phyloP scores from a whole-genome alignment of 2,113 vertebrate genomes.

The Pionites leucogaster region DNA sequence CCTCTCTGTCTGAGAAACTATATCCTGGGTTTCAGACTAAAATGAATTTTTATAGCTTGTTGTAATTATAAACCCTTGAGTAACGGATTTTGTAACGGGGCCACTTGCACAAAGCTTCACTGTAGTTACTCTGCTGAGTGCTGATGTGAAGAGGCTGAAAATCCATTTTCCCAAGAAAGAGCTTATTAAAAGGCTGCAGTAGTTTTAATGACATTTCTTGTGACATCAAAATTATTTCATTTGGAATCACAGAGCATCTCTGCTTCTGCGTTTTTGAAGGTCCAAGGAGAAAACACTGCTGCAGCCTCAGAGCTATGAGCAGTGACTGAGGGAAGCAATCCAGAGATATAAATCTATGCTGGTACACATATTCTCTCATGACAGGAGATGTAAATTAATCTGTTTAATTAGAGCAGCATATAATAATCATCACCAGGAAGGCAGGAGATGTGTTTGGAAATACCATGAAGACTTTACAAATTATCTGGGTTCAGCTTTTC shows the following conservation, averaged over 20 bases:
- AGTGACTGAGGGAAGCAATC: not conserved
- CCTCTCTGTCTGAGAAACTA: not conserved
- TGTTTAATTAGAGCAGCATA: slow-evolving; percentile 35
- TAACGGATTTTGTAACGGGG: not conserved
- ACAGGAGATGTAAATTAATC: slow-evolving; percentile 24
- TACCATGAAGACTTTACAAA: not conserved
- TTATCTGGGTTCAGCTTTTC: not conserved
- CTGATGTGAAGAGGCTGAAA: slow-evolving; percentile 23
- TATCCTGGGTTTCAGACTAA: slow-evolving; percentile 32
- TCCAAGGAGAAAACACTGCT: not conserved
- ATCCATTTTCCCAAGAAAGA: slow-evolving; percentile 46
- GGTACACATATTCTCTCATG: not conserved
- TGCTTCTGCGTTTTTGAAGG: not conserved
- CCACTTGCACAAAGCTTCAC: not conserved
- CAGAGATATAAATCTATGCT: not conserved
- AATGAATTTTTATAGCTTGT: slow-evolving; percentile 53
- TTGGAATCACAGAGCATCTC: not conserved
- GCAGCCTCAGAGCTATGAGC: not conserved
- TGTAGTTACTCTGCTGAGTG: not conserved
- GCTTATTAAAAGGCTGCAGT: slow-evolving; percentile 50
- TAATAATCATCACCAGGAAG: slow-evolving; percentile 26
- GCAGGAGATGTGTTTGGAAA: not conserved
- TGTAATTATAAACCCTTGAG: slow-evolving; percentile 61
- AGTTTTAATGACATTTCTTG: slow-evolving; percentile 54
- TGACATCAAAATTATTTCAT: slow-evolving; percentile 52